A percentile compares a stretch with the other conserved stretches of the same genome.
Evolutionary conservation across 2,888 invertebrate species (phyloP).

Genomic region (Homarus gammarus): DNA sequence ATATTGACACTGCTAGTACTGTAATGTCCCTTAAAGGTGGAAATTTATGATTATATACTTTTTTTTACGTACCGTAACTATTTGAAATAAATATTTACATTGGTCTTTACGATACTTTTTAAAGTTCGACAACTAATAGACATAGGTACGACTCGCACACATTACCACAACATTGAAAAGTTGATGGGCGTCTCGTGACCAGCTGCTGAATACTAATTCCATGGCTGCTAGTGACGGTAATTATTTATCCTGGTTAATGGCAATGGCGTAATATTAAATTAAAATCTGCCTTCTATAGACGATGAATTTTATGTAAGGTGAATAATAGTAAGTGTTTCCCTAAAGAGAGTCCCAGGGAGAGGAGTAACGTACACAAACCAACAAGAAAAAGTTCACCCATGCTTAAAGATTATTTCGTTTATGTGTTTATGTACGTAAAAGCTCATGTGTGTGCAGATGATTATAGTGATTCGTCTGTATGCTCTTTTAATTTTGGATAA

Average conservation of each 20-base stretch:
- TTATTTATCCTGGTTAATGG: background rate
- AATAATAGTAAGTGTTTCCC: background rate
- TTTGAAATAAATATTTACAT: too few relatives aligned
- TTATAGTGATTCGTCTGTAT: too few relatives aligned
- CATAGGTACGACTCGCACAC: background rate
- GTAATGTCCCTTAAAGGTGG: too few relatives aligned
- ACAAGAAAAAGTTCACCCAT: too few relatives aligned
- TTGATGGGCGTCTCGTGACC: slow-evolving; percentile 36
- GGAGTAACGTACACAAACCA: too few relatives aligned
- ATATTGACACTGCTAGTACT: too few relatives aligned
- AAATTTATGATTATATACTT: too few relatives aligned
- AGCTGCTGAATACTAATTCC: background rate
- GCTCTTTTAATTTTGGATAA: too few relatives aligned
- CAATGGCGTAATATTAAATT: background rate
- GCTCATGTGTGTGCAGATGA: too few relatives aligned
- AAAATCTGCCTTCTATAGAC: background rate
- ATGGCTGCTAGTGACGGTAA: slow-evolving; percentile 41
- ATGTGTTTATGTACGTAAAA: background rate
- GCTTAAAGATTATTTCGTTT: too few relatives aligned
- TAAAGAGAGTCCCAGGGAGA: too few relatives aligned
- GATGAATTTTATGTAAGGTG: background rate
- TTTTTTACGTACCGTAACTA: too few relatives aligned
- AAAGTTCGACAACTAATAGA: background rate
- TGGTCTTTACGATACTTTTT: background rate
- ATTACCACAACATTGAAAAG: background rate